Conservation (phyloP, 2,888 invertebrate genomes). For the Spicauda simplicius region DNA sequence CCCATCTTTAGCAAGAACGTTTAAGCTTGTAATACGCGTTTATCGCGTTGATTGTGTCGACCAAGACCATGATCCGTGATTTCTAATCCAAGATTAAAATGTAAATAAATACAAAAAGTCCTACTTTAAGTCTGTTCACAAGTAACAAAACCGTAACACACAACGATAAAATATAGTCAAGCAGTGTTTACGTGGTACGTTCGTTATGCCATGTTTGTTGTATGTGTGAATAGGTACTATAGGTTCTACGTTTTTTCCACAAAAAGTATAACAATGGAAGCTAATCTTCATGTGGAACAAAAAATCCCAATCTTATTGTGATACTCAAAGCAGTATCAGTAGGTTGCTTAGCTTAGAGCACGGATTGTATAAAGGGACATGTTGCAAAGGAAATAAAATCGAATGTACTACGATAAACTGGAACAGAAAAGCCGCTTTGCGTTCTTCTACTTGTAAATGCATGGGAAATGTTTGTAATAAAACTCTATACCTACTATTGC, state of each 20-base stretch:
- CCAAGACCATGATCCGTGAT: too few species aligned
- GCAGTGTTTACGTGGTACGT: too few species aligned
- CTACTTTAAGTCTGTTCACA: too few species aligned
- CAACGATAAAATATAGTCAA: too few species aligned
- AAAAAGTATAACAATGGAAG: background rate
- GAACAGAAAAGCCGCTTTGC: conserved; percentile 43
- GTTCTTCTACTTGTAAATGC: conserved; percentile 41
- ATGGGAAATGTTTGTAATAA: conserved; percentile 24
- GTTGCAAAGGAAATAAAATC: conserved; percentile 43
- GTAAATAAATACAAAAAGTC: too few species aligned
- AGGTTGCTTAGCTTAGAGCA: background rate
- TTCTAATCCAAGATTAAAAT: too few species aligned
- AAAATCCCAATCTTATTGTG: conserved; percentile 4
- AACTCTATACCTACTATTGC: conserved; percentile 40
- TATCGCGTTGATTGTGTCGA: too few species aligned
- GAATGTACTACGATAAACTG: conserved; percentile 44
- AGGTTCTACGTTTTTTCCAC: background rate
- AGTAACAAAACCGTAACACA: too few species aligned
- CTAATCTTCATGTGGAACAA: conserved; percentile 7
- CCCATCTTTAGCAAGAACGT: too few species aligned
- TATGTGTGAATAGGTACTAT: too few species aligned
- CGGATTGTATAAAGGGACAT: conserved; percentile 30
- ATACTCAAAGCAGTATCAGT: conserved; percentile 11
- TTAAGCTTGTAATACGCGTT: too few species aligned
- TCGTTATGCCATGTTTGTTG: too few species aligned